Conservation (phyloP, 2,797 vertebrate genomes). For the Lacerta bilineata region DNA sequence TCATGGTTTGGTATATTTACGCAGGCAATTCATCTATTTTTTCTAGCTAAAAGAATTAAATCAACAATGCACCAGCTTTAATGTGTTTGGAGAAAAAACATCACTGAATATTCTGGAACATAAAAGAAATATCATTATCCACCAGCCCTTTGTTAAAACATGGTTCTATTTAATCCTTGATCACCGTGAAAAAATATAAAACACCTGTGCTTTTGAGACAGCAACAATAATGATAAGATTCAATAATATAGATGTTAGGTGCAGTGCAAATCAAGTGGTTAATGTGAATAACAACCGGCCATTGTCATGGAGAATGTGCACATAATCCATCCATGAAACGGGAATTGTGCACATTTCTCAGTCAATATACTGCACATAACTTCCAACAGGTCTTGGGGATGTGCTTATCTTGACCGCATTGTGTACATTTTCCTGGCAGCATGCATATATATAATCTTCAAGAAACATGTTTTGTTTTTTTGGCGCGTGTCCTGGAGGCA, state of each 20-base stretch:
- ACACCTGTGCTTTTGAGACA: background rate
- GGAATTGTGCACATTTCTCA: too few species aligned
- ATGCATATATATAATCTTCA: too few species aligned
- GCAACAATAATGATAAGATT: background rate
- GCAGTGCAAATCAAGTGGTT: too few species aligned
- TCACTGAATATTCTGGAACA: background rate
- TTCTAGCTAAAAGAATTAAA: constrained; percentile 50
- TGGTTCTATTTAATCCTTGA: background rate
- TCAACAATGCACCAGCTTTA: background rate
- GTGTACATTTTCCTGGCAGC: too few species aligned
- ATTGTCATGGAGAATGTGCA: too few species aligned
- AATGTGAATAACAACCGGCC: too few species aligned
- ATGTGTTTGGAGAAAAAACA: background rate
- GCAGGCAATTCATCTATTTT: constrained; percentile 41
- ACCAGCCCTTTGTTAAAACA: constrained; percentile 55
- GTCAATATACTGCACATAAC: too few species aligned
- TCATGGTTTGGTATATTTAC: background rate
- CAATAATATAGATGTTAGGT: background rate
- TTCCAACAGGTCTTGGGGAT: too few species aligned
- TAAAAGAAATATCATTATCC: constrained; percentile 52
- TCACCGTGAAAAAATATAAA: background rate
- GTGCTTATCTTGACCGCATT: too few species aligned
- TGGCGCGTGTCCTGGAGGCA: too few species aligned
- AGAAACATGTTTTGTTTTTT: too few species aligned
- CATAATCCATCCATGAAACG: too few species aligned